These are phyloP conservation scores for Cephus nigrinus DNA, from an alignment of 2,888 invertebrate species.

Conservation along the genomic window DNA sequence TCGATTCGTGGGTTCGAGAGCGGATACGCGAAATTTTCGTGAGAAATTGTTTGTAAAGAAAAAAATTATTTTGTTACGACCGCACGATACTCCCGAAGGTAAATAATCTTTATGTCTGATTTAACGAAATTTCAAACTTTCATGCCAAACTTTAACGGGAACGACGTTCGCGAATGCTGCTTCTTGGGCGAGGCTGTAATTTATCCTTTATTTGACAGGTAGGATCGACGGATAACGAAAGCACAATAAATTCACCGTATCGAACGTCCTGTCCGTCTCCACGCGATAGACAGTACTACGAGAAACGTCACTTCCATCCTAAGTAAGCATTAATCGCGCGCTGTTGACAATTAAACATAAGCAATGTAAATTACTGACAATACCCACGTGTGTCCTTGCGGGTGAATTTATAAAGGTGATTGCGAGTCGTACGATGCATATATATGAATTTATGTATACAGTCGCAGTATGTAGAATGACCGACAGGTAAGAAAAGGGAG, in stretches of 20 bases:
- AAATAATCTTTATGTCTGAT: neutral
- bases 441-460: too few species aligned
- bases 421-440: neutral
- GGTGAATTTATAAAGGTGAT: neutral
- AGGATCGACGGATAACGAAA: neutral
- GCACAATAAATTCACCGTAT: neutral
- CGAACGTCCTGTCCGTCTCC: neutral
- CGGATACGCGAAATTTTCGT: neutral
- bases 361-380: neutral
- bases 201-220: neutral
- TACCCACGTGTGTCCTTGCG: neutral
- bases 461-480: too few species aligned
- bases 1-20: neutral
- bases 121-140: neutral
- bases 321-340: neutral
- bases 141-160: neutral
- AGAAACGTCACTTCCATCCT: neutral
- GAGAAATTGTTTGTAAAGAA: neutral
- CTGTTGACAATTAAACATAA: neutral
- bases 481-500: neutral
- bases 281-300: neutral
- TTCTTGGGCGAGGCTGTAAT: neutral
- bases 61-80: neutral
- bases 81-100: neutral
- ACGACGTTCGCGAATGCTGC: neutral